phyloP scores from a whole-genome alignment of 2,888 invertebrate species.

The Acleris sparsana region DNA sequence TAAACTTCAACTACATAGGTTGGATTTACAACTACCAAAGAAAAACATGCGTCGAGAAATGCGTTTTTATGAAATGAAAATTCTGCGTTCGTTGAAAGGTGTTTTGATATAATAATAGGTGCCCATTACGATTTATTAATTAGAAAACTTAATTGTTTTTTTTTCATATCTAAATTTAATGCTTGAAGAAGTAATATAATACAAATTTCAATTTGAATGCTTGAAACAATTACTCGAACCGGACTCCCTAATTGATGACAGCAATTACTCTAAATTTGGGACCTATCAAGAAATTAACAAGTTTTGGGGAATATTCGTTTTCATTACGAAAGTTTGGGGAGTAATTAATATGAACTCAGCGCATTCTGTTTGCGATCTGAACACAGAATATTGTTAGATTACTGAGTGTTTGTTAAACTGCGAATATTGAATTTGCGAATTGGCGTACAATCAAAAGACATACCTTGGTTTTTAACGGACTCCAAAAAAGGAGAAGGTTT shows the following conservation, averaged over 20 bases:
- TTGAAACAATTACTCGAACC: constrained; percentile 16
- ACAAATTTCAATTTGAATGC: constrained; percentile 13
- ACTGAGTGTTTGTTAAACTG: too few relatives aligned
- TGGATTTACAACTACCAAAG: too few relatives aligned
- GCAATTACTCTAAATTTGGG: constrained; percentile 23
- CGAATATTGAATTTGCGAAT: too few relatives aligned
- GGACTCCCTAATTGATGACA: constrained; percentile 26
- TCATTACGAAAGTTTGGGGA: constrained; percentile 21
- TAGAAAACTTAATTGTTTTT: neutral
- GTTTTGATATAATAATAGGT: too few relatives aligned
- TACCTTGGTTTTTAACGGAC: too few relatives aligned
- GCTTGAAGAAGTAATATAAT: neutral
- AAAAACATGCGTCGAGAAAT: too few relatives aligned
- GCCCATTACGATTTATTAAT: neutral
- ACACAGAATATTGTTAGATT: too few relatives aligned
- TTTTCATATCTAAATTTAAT: neutral
- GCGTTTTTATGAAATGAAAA: too few relatives aligned
- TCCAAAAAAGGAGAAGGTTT: too few relatives aligned
- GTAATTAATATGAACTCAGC: constrained; percentile 12
- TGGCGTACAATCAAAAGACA: too few relatives aligned
- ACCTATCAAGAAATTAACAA: constrained; percentile 30
- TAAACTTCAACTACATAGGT: too few relatives aligned
- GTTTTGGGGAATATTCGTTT: constrained; percentile 20
- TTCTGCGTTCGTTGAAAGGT: too few relatives aligned
- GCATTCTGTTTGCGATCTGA: constrained; percentile 8